phyloP scores from a whole-genome alignment of 1,140 invertebrate genomes.

The Pseudobourletiella spinata region DNA sequence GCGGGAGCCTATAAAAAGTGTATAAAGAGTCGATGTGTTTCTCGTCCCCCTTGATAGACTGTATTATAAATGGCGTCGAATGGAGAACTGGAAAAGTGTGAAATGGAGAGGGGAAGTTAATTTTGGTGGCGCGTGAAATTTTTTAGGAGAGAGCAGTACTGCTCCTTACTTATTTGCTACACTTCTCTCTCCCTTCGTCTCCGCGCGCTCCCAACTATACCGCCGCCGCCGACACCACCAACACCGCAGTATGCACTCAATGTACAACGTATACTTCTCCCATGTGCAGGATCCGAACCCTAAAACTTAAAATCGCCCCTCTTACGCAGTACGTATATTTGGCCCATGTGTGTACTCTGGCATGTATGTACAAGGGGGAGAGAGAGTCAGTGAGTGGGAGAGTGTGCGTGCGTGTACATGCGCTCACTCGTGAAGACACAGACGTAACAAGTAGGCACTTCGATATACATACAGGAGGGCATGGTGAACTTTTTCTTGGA shows the following conservation, averaged over 20 bases:
- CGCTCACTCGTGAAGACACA: background rate
- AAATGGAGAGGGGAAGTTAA: constrained; percentile 35
- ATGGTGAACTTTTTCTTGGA: constrained; percentile 4
- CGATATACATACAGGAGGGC: background rate
- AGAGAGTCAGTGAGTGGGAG: background rate
- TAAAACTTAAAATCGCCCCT: background rate
- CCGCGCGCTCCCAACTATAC: background rate
- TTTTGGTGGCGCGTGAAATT: constrained; percentile 36
- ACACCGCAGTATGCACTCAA: no score
- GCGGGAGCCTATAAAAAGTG: constrained; percentile 15
- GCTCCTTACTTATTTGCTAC: background rate
- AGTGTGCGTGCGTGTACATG: background rate
- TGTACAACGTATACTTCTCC: background rate
- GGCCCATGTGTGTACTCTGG: background rate
- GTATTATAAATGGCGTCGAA: constrained; percentile 34
- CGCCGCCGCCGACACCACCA: no score
- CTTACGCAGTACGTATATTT: background rate
- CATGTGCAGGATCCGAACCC: background rate
- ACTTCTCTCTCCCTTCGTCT: constrained; percentile 5
- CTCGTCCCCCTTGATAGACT: constrained; percentile 30
- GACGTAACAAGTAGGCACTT: no score
- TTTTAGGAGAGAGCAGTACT: constrained; percentile 13
- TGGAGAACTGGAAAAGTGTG: constrained; percentile 34
- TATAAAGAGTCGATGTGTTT: constrained; percentile 20
- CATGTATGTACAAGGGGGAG: background rate